A percentile compares a stretch with the other conserved stretches of the same genome.
Evolutionary conservation across 2,113 vertebrate species (phyloP).

Genomic region (Engystomops pustulosus): DNA sequence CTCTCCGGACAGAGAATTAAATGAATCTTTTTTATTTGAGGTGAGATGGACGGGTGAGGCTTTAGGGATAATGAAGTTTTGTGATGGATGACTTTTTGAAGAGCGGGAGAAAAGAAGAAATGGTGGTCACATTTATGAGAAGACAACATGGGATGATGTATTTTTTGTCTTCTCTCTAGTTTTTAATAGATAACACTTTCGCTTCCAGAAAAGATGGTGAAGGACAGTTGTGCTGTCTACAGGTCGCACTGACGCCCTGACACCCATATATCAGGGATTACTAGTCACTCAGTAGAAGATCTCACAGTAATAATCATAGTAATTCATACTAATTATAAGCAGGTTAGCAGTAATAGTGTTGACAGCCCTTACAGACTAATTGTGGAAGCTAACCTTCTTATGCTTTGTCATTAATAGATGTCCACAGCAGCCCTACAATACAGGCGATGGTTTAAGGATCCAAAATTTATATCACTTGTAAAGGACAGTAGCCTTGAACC

Average conservation of each 20-base stretch:
- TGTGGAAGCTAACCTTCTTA: background rate
- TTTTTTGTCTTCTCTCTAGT: constrained; percentile 44
- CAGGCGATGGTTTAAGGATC: constrained; percentile 2
- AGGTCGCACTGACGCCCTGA: background rate
- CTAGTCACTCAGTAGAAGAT: too few species aligned
- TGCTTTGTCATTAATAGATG: background rate
- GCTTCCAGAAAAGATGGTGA: background rate
- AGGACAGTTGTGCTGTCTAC: background rate
- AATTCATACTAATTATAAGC: background rate
- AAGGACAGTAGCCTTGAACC: constrained; percentile 53
- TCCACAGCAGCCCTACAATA: background rate
- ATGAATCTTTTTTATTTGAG: constrained; percentile 54
- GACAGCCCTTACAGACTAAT: too few species aligned
- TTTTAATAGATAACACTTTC: constrained; percentile 38
- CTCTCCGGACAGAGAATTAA: constrained; percentile 55
- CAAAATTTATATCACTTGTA: constrained; percentile 49
- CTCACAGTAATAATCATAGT: background rate
- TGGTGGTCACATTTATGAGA: constrained; percentile 50
- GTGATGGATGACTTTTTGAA: constrained; percentile 57
- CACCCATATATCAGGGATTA: background rate
- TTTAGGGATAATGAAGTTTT: constrained; percentile 60
- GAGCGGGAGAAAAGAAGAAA: constrained; percentile 46
- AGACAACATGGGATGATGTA: constrained; percentile 45
- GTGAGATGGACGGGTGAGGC: constrained; percentile 47
- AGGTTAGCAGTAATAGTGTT: too few species aligned